phyloP scores from a whole-genome alignment of 2,888 invertebrate species.

The Mesorhabditis sp. region DNA sequence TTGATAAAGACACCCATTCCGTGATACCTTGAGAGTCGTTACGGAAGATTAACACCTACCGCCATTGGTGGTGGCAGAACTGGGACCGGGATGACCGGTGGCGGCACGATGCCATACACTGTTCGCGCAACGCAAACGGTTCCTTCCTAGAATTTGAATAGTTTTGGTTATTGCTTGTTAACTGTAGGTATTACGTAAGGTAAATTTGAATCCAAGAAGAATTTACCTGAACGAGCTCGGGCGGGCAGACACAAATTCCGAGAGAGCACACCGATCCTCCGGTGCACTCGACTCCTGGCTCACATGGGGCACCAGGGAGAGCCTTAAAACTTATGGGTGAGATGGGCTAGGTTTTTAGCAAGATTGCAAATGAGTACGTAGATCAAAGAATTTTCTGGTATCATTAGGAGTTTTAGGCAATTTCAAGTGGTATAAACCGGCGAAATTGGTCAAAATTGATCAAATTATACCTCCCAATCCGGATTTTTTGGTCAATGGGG shows the following conservation, averaged over 20 bases:
- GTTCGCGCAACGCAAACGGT: conserved; percentile 56
- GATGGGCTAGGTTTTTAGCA: background rate
- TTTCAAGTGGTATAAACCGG: too few relatives aligned
- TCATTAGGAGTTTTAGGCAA: too few relatives aligned
- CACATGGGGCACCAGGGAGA: conserved; percentile 52
- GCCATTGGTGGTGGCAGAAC: conserved; percentile 30
- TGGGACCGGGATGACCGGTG: conserved; percentile 30
- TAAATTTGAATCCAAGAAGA: background rate
- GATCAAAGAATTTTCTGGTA: too few relatives aligned
- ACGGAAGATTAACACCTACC: conserved; percentile 20
- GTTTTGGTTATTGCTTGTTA: background rate
- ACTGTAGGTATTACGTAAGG: background rate
- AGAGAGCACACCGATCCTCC: conserved; percentile 56
- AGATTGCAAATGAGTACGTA: too few relatives aligned
- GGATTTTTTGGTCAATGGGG: too few relatives aligned
- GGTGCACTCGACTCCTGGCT: conserved; percentile 57
- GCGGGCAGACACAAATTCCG: conserved; percentile 56
- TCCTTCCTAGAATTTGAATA: conserved; percentile 42
- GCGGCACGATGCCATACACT: conserved; percentile 53
- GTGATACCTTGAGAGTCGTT: background rate
- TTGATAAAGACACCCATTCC: background rate
- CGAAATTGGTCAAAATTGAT: too few relatives aligned
- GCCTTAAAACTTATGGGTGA: conserved; percentile 15
- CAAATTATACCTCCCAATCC: too few relatives aligned
- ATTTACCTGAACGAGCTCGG: conserved; percentile 43